A percentile compares a stretch with the other conserved stretches of the same genome.
Evolutionary conservation across 2,797 vertebrate genomes (phyloP).

Genomic region (Trachops cirrhosus): DNA sequence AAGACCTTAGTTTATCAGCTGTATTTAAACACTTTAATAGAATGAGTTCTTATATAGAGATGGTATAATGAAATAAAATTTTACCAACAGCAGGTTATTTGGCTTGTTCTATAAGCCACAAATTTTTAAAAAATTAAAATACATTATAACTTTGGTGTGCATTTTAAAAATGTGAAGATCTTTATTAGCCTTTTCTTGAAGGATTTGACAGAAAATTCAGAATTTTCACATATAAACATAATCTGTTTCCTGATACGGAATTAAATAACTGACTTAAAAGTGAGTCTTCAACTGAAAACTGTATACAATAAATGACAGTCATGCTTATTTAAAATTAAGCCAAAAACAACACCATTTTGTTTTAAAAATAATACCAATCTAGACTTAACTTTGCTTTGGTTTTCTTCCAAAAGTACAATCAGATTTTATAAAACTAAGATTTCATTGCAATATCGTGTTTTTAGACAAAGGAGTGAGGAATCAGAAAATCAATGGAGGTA

Average conservation of each 20-base stretch:
- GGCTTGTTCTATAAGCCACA: neutral
- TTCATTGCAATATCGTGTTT: neutral
- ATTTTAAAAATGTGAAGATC: neutral
- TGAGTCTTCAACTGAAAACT: neutral
- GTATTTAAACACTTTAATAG: neutral
- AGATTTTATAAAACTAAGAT: neutral
- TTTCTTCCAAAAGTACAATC: neutral
- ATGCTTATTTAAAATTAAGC: neutral
- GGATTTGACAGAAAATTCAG: neutral
- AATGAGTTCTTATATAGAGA: neutral
- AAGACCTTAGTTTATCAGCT: neutral
- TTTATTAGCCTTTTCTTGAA: neutral
- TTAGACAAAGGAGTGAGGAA: neutral
- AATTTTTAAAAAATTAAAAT: neutral
- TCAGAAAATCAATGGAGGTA: neutral
- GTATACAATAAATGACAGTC: neutral
- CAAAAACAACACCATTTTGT: neutral
- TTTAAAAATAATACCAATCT: neutral
- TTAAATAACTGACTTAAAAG: neutral
- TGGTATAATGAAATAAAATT: neutral
- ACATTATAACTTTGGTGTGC: neutral
- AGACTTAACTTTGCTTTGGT: neutral
- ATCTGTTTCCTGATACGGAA: neutral
- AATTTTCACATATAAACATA: neutral
- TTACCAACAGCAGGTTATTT: neutral